phyloP scores from a whole-genome alignment of 2,113 vertebrate genomes.

The Tupaia tana region DNA sequence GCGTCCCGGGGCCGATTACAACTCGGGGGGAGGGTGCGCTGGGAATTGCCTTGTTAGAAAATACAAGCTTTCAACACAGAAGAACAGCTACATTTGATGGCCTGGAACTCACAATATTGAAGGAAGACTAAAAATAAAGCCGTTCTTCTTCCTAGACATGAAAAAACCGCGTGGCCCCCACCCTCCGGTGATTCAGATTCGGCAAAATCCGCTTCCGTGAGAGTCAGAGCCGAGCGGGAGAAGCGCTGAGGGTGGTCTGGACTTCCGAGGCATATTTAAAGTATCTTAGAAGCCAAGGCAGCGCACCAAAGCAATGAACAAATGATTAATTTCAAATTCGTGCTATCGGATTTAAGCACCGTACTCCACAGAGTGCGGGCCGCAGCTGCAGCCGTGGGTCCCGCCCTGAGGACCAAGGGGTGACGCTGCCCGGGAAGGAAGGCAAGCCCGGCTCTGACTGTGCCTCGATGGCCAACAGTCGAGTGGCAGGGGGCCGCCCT shows the following conservation, averaged over 20 bases:
- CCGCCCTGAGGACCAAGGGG: too few relatives aligned
- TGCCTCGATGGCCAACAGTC: too few relatives aligned
- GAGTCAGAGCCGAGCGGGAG: not conserved
- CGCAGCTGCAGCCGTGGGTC: too few relatives aligned
- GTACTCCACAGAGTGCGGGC: not conserved
- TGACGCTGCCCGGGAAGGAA: too few relatives aligned
- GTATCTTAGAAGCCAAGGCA: not conserved
- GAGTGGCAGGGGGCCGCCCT: too few relatives aligned
- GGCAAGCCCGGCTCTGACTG: too few relatives aligned
- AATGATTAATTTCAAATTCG: not conserved
- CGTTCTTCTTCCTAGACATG: not conserved
- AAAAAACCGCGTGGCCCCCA: not conserved
- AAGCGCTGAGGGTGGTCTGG: not conserved
- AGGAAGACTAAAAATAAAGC: constrained; percentile 31
- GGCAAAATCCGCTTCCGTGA: not conserved
- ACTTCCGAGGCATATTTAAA: not conserved
- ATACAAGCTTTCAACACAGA: constrained; percentile 74
- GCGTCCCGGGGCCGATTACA: constrained; percentile 61
- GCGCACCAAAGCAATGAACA: not conserved
- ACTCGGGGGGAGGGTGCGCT: constrained; percentile 63
- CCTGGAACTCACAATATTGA: constrained; percentile 60
- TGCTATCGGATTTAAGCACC: not conserved
- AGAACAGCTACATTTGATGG: constrained; percentile 57
- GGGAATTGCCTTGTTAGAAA: constrained; percentile 72
- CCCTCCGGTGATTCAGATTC: constrained; percentile 8